These are phyloP conservation scores for Julus scanicus DNA, from an alignment of 2,888 invertebrate genomes.

Conservation along the genomic window DNA sequence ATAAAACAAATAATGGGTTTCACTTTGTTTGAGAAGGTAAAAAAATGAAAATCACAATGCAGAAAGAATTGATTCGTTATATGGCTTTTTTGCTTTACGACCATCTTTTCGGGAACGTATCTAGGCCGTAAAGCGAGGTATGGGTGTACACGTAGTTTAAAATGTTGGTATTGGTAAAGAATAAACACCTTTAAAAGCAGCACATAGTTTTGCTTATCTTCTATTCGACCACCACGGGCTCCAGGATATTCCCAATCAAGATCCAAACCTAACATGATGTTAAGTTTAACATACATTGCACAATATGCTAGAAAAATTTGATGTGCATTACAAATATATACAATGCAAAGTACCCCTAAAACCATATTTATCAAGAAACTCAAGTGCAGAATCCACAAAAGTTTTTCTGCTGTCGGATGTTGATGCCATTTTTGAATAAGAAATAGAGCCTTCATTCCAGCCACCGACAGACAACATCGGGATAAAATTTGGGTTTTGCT, in stretches of 20 bases:
- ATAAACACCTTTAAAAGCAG: constrained; percentile 20
- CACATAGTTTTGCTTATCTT: constrained; percentile 31
- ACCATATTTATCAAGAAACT: constrained; percentile 71
- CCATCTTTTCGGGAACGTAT: too few species aligned
- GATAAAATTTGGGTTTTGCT: constrained; percentile 15
- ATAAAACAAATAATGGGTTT: too few species aligned
- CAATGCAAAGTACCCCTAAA: too few species aligned
- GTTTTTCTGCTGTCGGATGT: constrained; percentile 63
- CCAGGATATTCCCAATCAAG: constrained; percentile 53
- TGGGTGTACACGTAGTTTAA: too few species aligned
- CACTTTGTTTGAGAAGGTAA: too few species aligned
- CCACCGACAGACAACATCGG: constrained; percentile 65
- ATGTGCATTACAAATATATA: constrained; percentile 56
- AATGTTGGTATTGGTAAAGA: too few species aligned
- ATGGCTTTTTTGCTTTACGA: too few species aligned
- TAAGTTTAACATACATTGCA: too few species aligned
- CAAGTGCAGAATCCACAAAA: constrained; percentile 76
- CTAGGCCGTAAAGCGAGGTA: too few species aligned
- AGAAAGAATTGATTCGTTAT: background rate
- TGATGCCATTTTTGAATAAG: constrained; percentile 67
- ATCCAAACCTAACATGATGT: constrained; percentile 15
- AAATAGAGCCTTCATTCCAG: constrained; percentile 69
- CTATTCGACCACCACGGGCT: background rate
- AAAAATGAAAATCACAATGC: too few species aligned
- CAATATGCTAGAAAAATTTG: too few species aligned